Base-by-base conservation (phyloP, 1,140 invertebrate genomes). In the Coenobita brevimanus region DNA sequence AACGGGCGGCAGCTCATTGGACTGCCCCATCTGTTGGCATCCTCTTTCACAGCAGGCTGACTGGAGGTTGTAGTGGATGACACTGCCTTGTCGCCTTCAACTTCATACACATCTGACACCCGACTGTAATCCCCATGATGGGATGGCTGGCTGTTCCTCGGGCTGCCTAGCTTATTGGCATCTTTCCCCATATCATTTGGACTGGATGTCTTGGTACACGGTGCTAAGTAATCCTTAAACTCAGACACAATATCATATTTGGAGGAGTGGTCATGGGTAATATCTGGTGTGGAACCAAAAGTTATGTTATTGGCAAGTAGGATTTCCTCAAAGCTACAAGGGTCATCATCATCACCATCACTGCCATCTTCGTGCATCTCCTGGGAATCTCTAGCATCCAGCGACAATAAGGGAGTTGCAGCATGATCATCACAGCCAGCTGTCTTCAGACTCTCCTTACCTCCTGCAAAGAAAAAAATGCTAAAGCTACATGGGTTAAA, bases 271-370 rank as follows among this genome's bases (percentile, higher is more conserved):
- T 86, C 60, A 24, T 60, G 67, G 3, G 27, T 60, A 17, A 86
- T 36, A n/a, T 86, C 83, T 43, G 54, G 75, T 10, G n/a, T 78
- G 27, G 83, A 86, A 13, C 62, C 83, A 50, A 86, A 30, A 41
- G 83, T 69, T 21, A 86, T 86, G 24, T 86, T 86, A 54, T 86
- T 86, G 21, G 83, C 83, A 13, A 86, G 50, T 17, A 86, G 83
- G 36, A 86, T 86, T 76, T 86, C 83, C 38, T 86, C 83, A 50
- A 86, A 86, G 60, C 83, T 86, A 41, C 83, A 86, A n/a, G 83
- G 83, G 38, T 85, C 82, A 27, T 85, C 71, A 43, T 60, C 82
- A 21, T 84, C 67, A 17, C 60, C 83, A 67, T 64, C 60, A n/a
- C 79, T 75, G 21, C 79, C 57, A 17, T n/a, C n/a, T n/a, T n/a